A percentile compares a stretch with the other conserved stretches of the same genome.
phyloP scores from a whole-genome alignment of 2,113 vertebrate genomes.

The Nymphicus hollandicus region DNA sequence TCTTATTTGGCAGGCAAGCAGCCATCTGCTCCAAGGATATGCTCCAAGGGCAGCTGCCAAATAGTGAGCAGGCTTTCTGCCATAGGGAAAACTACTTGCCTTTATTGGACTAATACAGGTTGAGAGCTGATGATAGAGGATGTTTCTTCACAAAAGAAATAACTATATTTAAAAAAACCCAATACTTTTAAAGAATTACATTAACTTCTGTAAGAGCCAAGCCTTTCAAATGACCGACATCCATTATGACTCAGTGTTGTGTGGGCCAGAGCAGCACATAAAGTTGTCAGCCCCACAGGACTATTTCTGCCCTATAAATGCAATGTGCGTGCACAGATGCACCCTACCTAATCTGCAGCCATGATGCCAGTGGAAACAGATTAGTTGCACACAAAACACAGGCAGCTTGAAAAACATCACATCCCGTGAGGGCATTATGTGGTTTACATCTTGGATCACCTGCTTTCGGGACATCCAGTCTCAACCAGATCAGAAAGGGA shows the following conservation, averaged over 20 bases:
- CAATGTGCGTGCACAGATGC: fast-evolving
- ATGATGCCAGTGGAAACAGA: neutral
- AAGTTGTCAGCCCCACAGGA: neutral
- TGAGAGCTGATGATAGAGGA: conserved; percentile 19
- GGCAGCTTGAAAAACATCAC: neutral
- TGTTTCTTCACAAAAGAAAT: conserved; percentile 14
- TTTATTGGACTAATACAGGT: conserved; percentile 63
- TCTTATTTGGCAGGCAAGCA: conserved; percentile 59
- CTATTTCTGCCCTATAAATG: neutral
- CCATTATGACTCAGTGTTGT: neutral
- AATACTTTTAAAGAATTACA: neutral
- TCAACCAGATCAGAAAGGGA: neutral
- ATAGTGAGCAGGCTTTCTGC: conserved; percentile 51
- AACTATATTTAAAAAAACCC: neutral
- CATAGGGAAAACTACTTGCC: conserved; percentile 62
- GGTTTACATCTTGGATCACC: neutral
- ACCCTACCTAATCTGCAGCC: neutral
- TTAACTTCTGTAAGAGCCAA: neutral
- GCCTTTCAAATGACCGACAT: neutral
- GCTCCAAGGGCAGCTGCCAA: conserved; percentile 71
- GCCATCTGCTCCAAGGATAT: conserved; percentile 75
- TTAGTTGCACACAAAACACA: neutral
- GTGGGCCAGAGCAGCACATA: neutral
- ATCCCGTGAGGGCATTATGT: neutral
- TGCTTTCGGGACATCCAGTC: neutral